Evolutionary conservation across 2,888 invertebrate species (phyloP).

Genomic region (Pantelozetes paolii): DNA sequence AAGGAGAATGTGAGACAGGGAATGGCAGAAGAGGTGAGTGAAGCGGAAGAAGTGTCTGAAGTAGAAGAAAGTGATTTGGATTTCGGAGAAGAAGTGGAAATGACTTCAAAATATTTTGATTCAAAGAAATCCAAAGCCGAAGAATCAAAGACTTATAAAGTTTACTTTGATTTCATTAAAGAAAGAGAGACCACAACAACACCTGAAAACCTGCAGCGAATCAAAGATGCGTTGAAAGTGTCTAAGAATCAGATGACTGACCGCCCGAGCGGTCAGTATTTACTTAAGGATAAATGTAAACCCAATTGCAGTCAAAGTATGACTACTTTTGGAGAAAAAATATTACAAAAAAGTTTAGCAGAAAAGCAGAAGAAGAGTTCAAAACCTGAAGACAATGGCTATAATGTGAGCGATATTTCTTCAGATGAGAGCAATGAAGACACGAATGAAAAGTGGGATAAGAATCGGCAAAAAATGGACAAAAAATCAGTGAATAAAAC

Average conservation of each 20-base stretch:
- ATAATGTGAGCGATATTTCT: slow-evolving; percentile 3
- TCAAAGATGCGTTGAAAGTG: slow-evolving; percentile 1
- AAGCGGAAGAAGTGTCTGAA: not conserved
- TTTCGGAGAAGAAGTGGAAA: not conserved
- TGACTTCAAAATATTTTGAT: not conserved
- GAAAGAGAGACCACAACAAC: not conserved
- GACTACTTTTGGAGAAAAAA: not conserved
- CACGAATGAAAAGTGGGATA: not conserved
- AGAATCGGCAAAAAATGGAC: too few relatives aligned
- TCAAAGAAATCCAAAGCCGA: not conserved
- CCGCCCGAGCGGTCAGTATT: too few relatives aligned
- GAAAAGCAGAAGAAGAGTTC: not conserved
- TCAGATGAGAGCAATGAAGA: not conserved
- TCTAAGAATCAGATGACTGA: not conserved
- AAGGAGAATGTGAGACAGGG: not conserved
- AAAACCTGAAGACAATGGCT: not conserved
- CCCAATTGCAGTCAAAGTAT: not conserved
- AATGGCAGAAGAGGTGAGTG: not conserved
- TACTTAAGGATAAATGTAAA: too few relatives aligned
- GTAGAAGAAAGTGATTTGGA: not conserved
- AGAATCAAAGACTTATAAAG: not conserved
- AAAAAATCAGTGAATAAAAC: not conserved
- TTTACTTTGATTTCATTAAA: not conserved
- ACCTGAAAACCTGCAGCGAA: not conserved
- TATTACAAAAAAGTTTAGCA: not conserved